Percentiles rank a stretch among this genome's conserved stretches.
Conservation (phyloP, 2,113 vertebrate species). For the Neopipo cinnamomea region DNA sequence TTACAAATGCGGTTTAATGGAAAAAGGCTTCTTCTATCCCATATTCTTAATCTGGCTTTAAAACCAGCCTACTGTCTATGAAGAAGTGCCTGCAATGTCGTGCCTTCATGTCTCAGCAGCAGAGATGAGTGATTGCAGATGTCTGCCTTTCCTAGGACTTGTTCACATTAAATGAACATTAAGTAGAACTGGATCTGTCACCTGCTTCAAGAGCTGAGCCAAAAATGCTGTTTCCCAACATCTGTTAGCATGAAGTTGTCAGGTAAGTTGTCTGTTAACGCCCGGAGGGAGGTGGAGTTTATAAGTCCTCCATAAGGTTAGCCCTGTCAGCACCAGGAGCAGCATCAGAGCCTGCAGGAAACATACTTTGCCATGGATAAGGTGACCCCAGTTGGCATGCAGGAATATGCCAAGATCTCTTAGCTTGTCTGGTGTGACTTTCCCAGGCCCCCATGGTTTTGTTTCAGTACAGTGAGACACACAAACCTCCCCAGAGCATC, state of each 20-base stretch:
- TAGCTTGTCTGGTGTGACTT: neutral
- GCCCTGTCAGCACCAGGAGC: neutral
- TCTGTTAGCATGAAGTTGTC: neutral
- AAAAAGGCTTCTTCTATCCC: neutral
- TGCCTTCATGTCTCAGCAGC: neutral
- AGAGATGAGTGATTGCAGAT: neutral
- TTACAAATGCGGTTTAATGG: neutral
- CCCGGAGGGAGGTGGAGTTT: neutral
- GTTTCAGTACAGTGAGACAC: neutral
- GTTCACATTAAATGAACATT: neutral
- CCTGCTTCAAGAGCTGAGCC: neutral
- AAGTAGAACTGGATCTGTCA: accelerated
- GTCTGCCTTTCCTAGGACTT: neutral
- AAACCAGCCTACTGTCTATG: accelerated
- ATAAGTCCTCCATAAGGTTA: neutral
- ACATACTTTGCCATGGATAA: neutral
- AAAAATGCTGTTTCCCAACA: neutral
- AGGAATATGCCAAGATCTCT: neutral
- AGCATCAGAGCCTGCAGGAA: neutral
- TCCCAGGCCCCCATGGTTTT: neutral
- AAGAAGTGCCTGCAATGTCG: neutral
- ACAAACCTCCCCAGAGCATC: neutral
- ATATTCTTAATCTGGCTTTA: neutral
- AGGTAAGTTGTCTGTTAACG: neutral
- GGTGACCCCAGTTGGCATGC: accelerated